phyloP scores from a whole-genome alignment of 2,797 vertebrate genomes.

The Lindbergichthys nudifrons region DNA sequence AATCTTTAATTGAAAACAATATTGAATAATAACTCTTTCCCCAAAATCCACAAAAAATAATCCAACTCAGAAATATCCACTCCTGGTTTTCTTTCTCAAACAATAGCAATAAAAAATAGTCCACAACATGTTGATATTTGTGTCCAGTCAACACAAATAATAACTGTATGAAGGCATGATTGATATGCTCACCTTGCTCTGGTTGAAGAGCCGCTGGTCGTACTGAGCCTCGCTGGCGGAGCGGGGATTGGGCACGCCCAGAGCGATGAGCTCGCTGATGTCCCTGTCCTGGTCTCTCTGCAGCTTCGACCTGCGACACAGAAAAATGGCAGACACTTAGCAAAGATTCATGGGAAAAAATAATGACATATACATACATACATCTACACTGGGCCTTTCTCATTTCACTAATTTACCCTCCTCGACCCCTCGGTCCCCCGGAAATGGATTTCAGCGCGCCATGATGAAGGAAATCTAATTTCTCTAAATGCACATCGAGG shows the following conservation, averaged over 20 bases:
- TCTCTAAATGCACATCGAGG: too few species aligned
- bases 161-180: fast-evolving
- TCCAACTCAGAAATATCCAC: too few species aligned
- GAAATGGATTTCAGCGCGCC: too few species aligned
- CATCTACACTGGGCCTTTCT: too few species aligned
- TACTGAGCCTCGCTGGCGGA: constrained; percentile 92
- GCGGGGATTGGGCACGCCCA: constrained; percentile 94
- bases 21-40: too few species aligned
- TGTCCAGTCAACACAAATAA: neutral
- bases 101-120: too few species aligned
- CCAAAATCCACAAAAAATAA: too few species aligned
- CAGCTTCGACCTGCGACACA: constrained; percentile 89
- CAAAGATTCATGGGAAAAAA: neutral
- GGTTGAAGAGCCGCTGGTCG: constrained; percentile 97
- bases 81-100: too few species aligned
- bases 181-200: constrained; percentile 87
- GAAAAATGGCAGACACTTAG: neutral
- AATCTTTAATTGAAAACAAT: too few species aligned
- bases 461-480: too few species aligned
- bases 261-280: constrained; percentile 95
- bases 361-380: neutral
- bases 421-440: too few species aligned
- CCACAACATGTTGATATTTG: neutral
- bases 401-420: too few species aligned
- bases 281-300: constrained; percentile 97